Conservation (phyloP, 2,797 vertebrate genomes). For the Phoebastria nigripes region DNA sequence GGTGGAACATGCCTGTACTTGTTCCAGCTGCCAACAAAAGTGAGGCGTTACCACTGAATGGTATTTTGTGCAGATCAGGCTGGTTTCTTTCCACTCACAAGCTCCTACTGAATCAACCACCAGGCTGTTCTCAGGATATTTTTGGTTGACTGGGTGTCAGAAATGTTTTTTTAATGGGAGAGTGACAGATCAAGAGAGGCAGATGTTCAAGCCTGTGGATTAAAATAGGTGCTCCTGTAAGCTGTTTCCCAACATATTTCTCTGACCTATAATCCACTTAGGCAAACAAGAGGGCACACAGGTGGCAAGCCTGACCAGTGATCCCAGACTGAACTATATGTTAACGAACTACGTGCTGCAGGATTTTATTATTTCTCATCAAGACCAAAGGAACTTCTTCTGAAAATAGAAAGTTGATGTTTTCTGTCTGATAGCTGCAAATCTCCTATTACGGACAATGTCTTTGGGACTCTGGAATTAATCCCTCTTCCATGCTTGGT, state of each 20-base stretch:
- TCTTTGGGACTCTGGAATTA: background rate
- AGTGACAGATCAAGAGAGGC: background rate
- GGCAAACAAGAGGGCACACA: background rate
- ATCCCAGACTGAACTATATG: background rate
- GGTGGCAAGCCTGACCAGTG: background rate
- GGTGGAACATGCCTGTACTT: background rate
- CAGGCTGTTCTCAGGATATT: background rate
- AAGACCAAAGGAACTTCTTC: background rate
- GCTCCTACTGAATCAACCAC: background rate
- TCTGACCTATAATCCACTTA: background rate
- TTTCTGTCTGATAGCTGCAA: background rate
- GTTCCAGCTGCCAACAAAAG: background rate
- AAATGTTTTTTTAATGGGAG: background rate
- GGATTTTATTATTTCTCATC: background rate
- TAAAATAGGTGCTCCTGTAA: background rate
- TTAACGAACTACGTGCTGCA: background rate
- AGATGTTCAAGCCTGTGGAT: background rate
- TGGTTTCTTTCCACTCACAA: background rate
- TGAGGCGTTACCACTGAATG: rapidly evolving
- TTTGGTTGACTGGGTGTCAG: background rate
- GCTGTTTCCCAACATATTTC: background rate
- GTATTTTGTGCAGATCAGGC: background rate
- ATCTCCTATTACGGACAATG: rapidly evolving
- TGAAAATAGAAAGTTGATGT: background rate
- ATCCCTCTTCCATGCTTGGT: background rate